Evolutionary conservation across 2,113 vertebrate genomes (phyloP).

Genomic region (Grammomys dolichurus): DNA sequence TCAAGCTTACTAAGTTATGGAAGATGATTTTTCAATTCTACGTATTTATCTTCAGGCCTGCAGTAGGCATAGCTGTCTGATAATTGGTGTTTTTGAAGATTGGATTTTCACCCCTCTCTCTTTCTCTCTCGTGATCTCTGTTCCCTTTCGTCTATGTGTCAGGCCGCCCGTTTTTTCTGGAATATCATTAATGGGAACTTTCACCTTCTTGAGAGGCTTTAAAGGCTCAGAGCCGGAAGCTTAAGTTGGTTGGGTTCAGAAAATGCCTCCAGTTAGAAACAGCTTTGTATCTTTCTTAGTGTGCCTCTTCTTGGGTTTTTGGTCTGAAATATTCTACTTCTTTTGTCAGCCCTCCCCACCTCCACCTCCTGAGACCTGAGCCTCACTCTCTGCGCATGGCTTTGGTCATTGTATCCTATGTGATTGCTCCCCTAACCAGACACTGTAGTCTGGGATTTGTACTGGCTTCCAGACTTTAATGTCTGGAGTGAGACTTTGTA

Average conservation of each 20-base stretch:
- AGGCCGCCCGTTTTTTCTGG: not conserved
- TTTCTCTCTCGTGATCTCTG: not conserved
- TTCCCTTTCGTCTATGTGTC: not conserved
- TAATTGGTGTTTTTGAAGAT: not conserved
- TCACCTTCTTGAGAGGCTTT: not conserved
- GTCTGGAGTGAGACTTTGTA: not conserved
- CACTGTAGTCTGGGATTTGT: conserved; percentile 24
- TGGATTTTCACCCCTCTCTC: not conserved
- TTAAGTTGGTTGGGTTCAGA: conserved; percentile 8
- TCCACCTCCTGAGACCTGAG: not conserved
- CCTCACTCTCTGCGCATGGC: too few species aligned
- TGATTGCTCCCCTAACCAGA: conserved; percentile 37
- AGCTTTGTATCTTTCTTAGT: not conserved
- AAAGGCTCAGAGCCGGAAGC: not conserved
- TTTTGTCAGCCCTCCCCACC: not conserved
- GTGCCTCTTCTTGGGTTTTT: conserved; percentile 28
- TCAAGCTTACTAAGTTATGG: conserved; percentile 13
- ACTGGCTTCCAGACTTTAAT: conserved; percentile 9
- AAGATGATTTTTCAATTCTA: not conserved
- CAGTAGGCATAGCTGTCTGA: not conserved
- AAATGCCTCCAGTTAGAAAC: conserved; percentile 30
- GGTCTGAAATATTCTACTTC: not conserved
- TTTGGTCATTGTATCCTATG: not conserved
- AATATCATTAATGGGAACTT: not conserved
- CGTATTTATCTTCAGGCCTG: not conserved